A percentile compares a stretch with the other conserved stretches of the same genome.
These are phyloP conservation scores for Rhagoletis zephyria DNA, from an alignment of 1,140 invertebrate species.

Conservation along the genomic window DNA sequence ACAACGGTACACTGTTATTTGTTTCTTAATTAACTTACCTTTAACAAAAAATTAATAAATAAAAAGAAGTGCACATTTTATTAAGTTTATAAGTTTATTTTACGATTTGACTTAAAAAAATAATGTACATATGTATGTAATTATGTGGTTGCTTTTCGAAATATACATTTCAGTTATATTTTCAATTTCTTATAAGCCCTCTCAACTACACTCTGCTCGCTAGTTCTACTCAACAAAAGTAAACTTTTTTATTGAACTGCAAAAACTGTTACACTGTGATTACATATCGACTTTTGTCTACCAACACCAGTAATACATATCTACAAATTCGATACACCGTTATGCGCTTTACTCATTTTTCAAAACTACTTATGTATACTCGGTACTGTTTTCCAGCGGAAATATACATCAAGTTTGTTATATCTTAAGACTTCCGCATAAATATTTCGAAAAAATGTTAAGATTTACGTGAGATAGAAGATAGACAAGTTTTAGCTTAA, in stretches of 20 bases:
- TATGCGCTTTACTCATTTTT: not conserved
- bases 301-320: not conserved
- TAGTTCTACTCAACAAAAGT: not conserved
- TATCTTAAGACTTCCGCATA: no score
- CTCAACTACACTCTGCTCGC: not conserved
- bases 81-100: not conserved
- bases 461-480: no score
- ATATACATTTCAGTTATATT: not conserved
- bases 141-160: not conserved
- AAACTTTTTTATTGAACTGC: not conserved
- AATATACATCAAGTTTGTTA: no score
- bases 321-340: not conserved
- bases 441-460: no score
- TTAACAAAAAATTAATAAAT: no score
- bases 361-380: not conserved
- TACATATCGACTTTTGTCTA: not conserved
- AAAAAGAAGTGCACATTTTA: not conserved
- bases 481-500: no score
- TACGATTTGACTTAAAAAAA: constrained; percentile 46
- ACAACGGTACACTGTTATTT: no score
- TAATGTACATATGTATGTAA: not conserved
- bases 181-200: not conserved
- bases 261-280: not conserved
- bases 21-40: no score
- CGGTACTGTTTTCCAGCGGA: no score